Evolutionary conservation across 1,140 invertebrate genomes (phyloP), one percentile per base, ranked within the genome.

Genomic region (Drosophila dunni): DNA sequence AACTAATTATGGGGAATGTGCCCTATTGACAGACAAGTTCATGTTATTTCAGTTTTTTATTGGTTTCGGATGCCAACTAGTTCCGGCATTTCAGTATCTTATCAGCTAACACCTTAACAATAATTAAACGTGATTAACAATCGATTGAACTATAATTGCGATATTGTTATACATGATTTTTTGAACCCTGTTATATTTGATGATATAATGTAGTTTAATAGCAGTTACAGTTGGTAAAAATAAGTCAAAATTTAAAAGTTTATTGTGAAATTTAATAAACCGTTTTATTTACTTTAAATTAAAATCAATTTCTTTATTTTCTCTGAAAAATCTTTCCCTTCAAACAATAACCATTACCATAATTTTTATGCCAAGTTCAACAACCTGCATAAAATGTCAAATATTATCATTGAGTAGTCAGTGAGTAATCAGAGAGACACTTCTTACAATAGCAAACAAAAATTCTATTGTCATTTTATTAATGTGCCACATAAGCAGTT

Each of bases 401-500:
- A 15, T 17, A 17, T 53, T 34, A 34, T 36, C 29, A 36, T 17
- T 4, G 13, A 20, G 2, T 48, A 50, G 20, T 45, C 17, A 0
- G 34, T 34, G 54, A 48, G 58, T 70, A 56, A 56, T 33, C 46
- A n/a, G 46, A 42, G 33, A 11, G 11, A 53, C 29, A 51, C 17
- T 48, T 11, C 56, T 53, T 20, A 65, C 57, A 56, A 65, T n/a
- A 42, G 8, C 13, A 46, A 61, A 54, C 54, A 38, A 1, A 40
- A 34, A 2, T 67, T 57, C 38, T 15, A 60, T 60, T 67, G 53
- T 9, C 40, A 11, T 44, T 78, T 24, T 57, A 50, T 71, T 46
- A 65, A 46, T 53, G 36, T 74, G 60, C 67, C 40, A n/a, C 13
- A 42, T 50, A 70, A 77, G 51, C 66, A 45, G 17, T 73, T 70